A percentile compares a stretch with the other conserved stretches of the same genome.
Conservation (phyloP, 2,888 invertebrate species). For the Taphrorychus bicolor region DNA sequence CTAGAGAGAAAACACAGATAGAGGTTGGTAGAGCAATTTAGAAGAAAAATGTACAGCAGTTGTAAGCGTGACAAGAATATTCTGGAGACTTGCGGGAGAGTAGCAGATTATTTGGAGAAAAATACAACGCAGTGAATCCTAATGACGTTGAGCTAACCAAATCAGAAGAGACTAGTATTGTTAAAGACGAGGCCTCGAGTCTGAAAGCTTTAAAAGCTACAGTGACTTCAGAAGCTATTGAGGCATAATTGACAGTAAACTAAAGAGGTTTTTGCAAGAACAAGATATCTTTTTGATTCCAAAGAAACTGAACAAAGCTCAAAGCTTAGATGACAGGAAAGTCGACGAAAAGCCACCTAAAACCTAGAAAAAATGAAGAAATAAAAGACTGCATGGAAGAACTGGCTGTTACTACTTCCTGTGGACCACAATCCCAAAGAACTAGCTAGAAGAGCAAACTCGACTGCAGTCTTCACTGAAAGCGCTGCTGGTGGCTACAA, state of each 20-base stretch:
- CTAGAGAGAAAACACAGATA: neutral
- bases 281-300: too few relatives aligned
- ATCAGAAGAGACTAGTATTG: too few relatives aligned
- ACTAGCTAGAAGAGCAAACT: neutral
- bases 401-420: neutral
- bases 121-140: too few relatives aligned
- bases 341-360: neutral
- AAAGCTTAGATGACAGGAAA: too few relatives aligned
- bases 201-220: too few relatives aligned
- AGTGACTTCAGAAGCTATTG: too few relatives aligned
- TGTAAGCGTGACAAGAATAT: conserved; percentile 30
- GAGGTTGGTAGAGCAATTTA: neutral
- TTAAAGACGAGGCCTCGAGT: too few relatives aligned
- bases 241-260: too few relatives aligned
- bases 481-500: conserved; percentile 47
- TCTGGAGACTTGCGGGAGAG: conserved; percentile 39
- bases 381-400: neutral
- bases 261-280: neutral
- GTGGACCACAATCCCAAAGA: neutral
- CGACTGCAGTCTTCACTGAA: conserved; percentile 45
- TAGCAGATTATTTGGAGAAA: conserved; percentile 37
- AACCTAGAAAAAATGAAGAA: neutral
- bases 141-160: too few relatives aligned
- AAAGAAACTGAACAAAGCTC: neutral
- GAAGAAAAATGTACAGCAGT: neutral